Base-by-base conservation (phyloP, 2,888 invertebrate genomes). In the Euplexia lucipara region DNA sequence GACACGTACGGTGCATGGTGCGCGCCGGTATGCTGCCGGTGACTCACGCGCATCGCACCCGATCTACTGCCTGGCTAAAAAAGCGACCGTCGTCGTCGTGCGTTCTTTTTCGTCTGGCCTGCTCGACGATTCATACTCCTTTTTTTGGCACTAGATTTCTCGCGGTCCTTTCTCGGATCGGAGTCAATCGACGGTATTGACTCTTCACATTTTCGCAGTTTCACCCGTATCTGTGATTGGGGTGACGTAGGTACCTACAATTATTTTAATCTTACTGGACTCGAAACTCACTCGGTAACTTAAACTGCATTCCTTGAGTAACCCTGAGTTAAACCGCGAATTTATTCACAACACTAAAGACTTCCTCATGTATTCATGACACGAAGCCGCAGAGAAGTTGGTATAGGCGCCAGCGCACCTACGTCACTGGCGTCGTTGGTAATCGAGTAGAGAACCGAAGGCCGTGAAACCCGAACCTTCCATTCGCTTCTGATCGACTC, bases 361-460 rank as follows among this genome's bases (percentile, higher is more conserved):
- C 85, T 86, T 87, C 85, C 84, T 85, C 78, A 67, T 83, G 85
- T 88, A 88, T 87, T 82, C 84, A 85, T 84, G 83, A 84, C 84
- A 86, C 86, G 87, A 85, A 86, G 86, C 86, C 87, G 81, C 88
- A 89, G 81, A 87, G 84, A 83, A 88, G 86, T 83, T 84, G 83
- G 85, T 86, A 82, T 83, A 85, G 92, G 92, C 94, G 94, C 92
- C 94, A 86, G 90, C 84, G 89, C 86, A 84, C 30, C 81, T 70
- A 85, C 92, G 91, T 90, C 92, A 90, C 86, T 84, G 92, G 90
- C 93, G 92, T 83, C 92, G 88, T 78, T 88, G 88, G 94, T 93
- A 95, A 95, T 92, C 91, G 91, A 95, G 91, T 90, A 90, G 86
- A 86, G 87, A 86, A 83, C 86, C 90, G 92, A 95, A 95, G 95